Base-by-base conservation (phyloP, 2,888 invertebrate genomes). In the Dicyrtoma fusca region DNA sequence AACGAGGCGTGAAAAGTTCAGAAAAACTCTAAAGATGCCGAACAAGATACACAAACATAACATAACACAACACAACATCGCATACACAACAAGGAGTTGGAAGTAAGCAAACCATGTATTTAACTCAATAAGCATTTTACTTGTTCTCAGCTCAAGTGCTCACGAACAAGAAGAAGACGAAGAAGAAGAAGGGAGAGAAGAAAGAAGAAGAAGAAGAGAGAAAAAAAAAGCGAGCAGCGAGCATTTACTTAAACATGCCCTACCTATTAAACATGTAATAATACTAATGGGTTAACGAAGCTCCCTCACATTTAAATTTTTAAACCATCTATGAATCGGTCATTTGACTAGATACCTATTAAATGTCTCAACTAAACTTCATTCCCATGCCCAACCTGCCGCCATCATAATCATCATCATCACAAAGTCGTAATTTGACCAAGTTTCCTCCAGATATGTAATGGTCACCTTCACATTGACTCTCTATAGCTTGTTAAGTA, bases 1-100 rank as follows among this genome's bases (percentile, higher is more conserved):
- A 76, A 76, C 76, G 72, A 76, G 76, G 72, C 76, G 74, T 76
- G 72, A 74, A 76, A 76, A 76, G 68, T 49, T 55, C 68, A 72
- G 70, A 76, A 76, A 76, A 76, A 72, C 47, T 69, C 47, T 64
- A 69, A 74, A 74, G 74, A 72, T 74, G 74, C 74, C 74, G 74
- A 74, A 71, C 69, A 71, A 71, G 71, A 71, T 71, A 63, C 63
- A 71, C 55, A 71, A 71, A 71, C 71, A 71, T 49, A 44, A 71
- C 47, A 17, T 45, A 23, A 66, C 42, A 53, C n/a, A 26, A 53
- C 21, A 19, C 14, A 51, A 63, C 63, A 44, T 55, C 17, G 6
- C 57, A 21, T 17, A 5, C 57, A 59, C 34, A 34, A 59, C 34
- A 21, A 53, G 53, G 53, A 53, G 14, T 19, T 3, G 23, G 55